A percentile compares a stretch with the other conserved stretches of the same genome.
These are phyloP conservation scores for Hippocampus barbouri DNA, from an alignment of 2,113 vertebrate species.

Conservation along the genomic window DNA sequence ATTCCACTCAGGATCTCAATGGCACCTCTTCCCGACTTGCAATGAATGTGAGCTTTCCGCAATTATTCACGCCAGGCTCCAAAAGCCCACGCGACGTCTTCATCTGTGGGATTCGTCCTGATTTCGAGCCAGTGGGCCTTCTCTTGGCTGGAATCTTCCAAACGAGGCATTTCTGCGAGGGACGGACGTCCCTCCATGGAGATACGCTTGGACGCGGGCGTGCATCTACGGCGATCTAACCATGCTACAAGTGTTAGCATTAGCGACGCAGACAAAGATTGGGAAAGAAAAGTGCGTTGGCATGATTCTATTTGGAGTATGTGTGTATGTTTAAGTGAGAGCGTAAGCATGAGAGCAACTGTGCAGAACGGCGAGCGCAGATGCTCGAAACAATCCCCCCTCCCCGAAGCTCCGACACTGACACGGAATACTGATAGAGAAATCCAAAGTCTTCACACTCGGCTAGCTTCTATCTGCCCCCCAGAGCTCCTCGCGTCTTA, in stretches of 20 bases:
- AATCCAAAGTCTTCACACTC: slow-evolving; percentile 57
- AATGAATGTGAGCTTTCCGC: background rate
- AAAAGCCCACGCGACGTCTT: background rate
- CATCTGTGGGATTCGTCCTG: background rate
- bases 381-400: slow-evolving; percentile 20
- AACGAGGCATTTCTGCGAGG: background rate
- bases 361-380: slow-evolving; percentile 31
- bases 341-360: slow-evolving; percentile 22
- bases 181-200: background rate
- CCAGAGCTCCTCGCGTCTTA: slow-evolving; percentile 10
- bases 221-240: background rate
- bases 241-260: background rate
- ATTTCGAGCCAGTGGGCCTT: background rate
- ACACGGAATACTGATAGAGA: slow-evolving; percentile 59
- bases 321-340: background rate
- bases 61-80: background rate
- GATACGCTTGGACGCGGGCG: background rate
- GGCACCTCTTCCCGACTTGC: background rate
- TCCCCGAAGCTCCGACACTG: slow-evolving; percentile 29
- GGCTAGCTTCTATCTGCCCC: slow-evolving; percentile 38
- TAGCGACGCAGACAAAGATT: background rate
- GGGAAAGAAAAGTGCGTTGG: background rate
- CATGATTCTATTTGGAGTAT: slow-evolving; percentile 6
- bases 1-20: background rate
- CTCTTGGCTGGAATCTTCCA: background rate